A percentile compares a stretch with the other conserved stretches of the same genome.
phyloP scores from a whole-genome alignment of 2,888 invertebrate species.

The Drosophila cyrtoloma region DNA sequence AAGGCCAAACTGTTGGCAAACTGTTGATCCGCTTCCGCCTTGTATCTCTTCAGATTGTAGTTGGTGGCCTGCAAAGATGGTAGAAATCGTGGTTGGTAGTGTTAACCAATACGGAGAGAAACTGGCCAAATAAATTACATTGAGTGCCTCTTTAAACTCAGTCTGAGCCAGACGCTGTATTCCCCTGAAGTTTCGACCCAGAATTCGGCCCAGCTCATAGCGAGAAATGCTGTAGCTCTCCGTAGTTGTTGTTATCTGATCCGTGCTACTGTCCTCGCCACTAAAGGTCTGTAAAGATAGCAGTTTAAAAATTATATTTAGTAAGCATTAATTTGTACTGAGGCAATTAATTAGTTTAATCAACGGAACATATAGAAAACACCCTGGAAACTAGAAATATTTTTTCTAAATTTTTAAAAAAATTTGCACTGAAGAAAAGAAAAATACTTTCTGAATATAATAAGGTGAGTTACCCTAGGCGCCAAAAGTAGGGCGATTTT shows the following conservation, averaged over 20 bases:
- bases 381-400: neutral
- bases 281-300: conserved; percentile 28
- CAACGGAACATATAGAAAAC: neutral
- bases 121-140: conserved; percentile 69
- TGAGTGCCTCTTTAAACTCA: conserved; percentile 83
- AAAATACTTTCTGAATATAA: neutral
- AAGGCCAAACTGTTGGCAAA: conserved; percentile 82
- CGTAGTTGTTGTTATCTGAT: conserved; percentile 78
- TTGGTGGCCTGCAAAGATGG: conserved; percentile 77
- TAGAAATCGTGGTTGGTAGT: neutral
- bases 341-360: neutral
- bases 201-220: conserved; percentile 83
- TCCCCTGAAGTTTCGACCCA: conserved; percentile 84
- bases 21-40: conserved; percentile 81
- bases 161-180: conserved; percentile 81
- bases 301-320: neutral
- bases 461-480: neutral
- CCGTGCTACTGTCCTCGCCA: conserved; percentile 50
- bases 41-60: conserved; percentile 83
- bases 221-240: conserved; percentile 83
- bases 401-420: neutral
- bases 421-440: neutral
- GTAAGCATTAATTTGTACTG: neutral
- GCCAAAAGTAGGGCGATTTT: neutral
- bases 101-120: neutral